Base-by-base conservation (phyloP, 2,888 invertebrate genomes). In the Pyrgus malvae region DNA sequence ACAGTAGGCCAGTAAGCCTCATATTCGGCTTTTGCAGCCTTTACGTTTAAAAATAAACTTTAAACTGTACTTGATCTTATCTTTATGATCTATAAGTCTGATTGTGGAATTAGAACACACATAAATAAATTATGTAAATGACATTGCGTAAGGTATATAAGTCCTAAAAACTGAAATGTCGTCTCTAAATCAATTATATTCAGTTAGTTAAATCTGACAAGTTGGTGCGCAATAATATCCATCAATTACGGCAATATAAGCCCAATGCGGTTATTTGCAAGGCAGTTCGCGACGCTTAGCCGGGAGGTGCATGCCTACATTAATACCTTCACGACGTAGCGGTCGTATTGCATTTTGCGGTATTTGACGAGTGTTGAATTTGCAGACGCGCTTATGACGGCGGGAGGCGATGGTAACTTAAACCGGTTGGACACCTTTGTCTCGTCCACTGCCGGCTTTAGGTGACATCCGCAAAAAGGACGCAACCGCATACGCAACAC, bases 401-500 rank as follows among this genome's bases (percentile, higher is more conserved):
- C 64, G 76, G 76, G 74, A 76, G 76, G 79, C 76, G 80, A 74
- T 74, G 76, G 82, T 76, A 75, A 82, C 79, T 69, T 65, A 85
- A 89, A 89, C 89, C 89, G 89, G 89, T 88, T 77, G 80, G 66
- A 80, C 83, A 80, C 84, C 83, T 86, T 84, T 80, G 83, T 80
- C 78, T 80, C 76, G 69, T 74, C 68, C 70, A 77, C 76, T 76
- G 76, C 79, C 80, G 76, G 73, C 79, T 84, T 86, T 88, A 81
- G 86, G 89, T 82, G 86, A 85, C 87, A 89, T 84, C 76, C 79
- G 80, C 88, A 88, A 89, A 88, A 88, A 88, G 78, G 80, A 74
- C 75, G 78, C 79, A 76, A 74, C 73, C 83, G 80, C 76, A 83
- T 84, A 76, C 80, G 72, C 73, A 72, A 74, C 74, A 80, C 78